Conservation (phyloP, 2,797 vertebrate species). For the Astyanax mexicanus region DNA sequence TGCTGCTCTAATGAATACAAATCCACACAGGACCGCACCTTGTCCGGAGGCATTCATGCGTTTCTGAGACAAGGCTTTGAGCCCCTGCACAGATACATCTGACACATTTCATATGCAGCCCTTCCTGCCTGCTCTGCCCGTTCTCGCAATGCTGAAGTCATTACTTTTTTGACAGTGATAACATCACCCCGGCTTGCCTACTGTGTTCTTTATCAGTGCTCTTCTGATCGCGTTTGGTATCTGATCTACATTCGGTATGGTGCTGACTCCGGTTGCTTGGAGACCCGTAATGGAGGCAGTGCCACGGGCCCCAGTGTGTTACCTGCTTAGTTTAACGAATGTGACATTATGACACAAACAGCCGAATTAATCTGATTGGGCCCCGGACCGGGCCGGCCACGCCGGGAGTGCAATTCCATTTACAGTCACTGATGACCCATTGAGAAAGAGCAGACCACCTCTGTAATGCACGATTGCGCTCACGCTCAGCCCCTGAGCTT, state of each 20-base stretch:
- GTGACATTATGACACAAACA: constrained; percentile 55
- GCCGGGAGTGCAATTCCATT: constrained; percentile 34
- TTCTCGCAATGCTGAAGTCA: constrained; percentile 17
- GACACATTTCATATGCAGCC: background rate
- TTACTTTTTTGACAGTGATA: constrained; percentile 37
- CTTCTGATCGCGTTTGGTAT: constrained; percentile 37
- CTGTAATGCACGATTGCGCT: background rate
- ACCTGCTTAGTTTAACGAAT: constrained; percentile 53
- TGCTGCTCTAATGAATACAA: background rate
- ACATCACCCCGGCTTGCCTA: constrained; percentile 10
- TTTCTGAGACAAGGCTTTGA: background rate
- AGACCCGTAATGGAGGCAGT: constrained; percentile 55
- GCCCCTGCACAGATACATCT: background rate
- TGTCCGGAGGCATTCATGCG: background rate
- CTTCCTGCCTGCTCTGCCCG: background rate
- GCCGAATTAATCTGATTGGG: constrained; percentile 48
- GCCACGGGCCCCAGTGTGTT: constrained; percentile 42
- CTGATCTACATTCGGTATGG: constrained; percentile 13
- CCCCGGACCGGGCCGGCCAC: background rate
- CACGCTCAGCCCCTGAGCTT: constrained; percentile 8
- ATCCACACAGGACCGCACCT: background rate
- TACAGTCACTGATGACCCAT: constrained; percentile 13
- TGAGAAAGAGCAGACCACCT: constrained; percentile 41
- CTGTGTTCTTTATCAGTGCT: constrained; percentile 25
- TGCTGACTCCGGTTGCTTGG: constrained; percentile 54